Evolutionary conservation across 2,888 invertebrate species (phyloP), one percentile per base, ranked within the genome.

Genomic region (Empis stercorea): DNA sequence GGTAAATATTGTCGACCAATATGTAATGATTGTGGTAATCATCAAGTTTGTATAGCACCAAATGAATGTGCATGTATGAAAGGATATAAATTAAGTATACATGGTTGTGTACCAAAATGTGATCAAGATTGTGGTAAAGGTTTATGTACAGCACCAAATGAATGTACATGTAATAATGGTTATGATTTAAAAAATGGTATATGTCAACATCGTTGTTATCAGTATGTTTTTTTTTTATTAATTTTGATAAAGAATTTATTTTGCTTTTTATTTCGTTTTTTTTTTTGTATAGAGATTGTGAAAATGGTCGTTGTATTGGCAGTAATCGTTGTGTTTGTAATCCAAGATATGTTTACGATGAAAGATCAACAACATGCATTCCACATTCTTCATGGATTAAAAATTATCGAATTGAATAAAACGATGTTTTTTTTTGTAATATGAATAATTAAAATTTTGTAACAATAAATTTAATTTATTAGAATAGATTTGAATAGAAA

Each of bases 1-100:
- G 71, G 76, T 20, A 74, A 73, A 53, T 78, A 71, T 57, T 84
- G 84, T 55, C 57, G 73, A 1, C 81, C 84, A 0, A 64, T 66
- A 20, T 84, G 84, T 57, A 23, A 40, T 27, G 57, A 62, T 41
- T 50, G 52, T 10, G 47, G 40, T 0, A 64, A 50, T 30, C 49
- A 66, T n/a, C 49, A 57, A 44, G 58, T 50, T 10, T 68, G 67
- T 43, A 44, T 62, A 0, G 47, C 53, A 4, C 65, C 64, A 1
- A 57, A 61, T 15, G 48, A 61, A 3, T 67, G 67, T 10, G 47
- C 52, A 2, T 67, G 67, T 36, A 52, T 47, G 1, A 50, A 44
- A 13, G 67, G 67, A 39, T 66, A 45, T 39, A 23, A 32, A 16
- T 38, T 30, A 4, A 34, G 30, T 20, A 13, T 11, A 7, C 10